These are phyloP conservation scores for Mustela lutreola DNA, from an alignment of 2,113 vertebrate species.

Conservation along the genomic window DNA sequence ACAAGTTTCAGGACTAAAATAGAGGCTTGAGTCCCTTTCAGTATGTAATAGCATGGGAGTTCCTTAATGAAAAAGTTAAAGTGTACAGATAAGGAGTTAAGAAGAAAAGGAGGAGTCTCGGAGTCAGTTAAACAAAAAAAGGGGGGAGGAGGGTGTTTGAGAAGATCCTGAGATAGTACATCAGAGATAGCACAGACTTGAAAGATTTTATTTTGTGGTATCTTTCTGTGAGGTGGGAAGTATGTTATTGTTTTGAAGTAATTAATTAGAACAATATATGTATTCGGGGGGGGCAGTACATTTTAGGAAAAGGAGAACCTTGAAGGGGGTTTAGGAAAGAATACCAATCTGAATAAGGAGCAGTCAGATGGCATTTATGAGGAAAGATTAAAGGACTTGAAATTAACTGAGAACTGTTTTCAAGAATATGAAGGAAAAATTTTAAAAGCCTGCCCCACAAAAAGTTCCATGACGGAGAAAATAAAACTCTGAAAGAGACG, in stretches of 20 bases:
- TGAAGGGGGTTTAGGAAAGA: not conserved
- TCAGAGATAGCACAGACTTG: constrained; percentile 12
- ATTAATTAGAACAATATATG: constrained; percentile 1
- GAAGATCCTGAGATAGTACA: constrained; percentile 15
- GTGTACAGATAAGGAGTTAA: not conserved
- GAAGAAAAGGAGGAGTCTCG: not conserved
- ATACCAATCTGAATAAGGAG: not conserved
- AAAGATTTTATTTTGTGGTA: constrained; percentile 8
- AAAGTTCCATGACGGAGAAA: not conserved
- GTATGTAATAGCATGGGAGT: not conserved
- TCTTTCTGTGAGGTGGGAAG: not conserved
- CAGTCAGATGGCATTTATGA: not conserved
- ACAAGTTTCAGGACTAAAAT: not conserved
- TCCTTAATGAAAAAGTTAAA: constrained; percentile 51
- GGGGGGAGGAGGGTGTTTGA: not conserved
- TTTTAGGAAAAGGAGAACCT: constrained; percentile 37
- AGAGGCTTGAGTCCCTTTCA: constrained; percentile 26
- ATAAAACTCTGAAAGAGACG: constrained; percentile 2
- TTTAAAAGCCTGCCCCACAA: not conserved
- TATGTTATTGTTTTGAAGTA: constrained; percentile 22
- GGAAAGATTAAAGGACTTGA: not conserved
- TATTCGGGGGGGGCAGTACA: not conserved
- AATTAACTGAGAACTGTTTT: constrained; percentile 36
- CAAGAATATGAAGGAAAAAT: constrained; percentile 2
- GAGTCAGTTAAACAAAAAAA: constrained; percentile 15